Evolutionary conservation across 2,888 invertebrate genomes (phyloP), one percentile per base, ranked within the genome.

Genomic region (Hermodice carunculata): DNA sequence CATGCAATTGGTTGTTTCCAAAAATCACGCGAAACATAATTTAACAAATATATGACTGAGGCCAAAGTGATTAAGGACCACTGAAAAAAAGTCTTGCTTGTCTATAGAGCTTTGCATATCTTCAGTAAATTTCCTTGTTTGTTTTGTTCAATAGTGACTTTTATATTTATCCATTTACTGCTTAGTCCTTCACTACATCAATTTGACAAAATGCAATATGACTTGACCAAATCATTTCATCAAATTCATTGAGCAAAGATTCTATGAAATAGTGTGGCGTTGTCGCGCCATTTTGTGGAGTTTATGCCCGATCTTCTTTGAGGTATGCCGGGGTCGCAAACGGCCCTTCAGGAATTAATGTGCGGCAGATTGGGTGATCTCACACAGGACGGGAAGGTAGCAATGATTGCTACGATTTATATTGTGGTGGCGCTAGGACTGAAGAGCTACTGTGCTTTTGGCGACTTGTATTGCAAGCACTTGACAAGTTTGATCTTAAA

Each of bases 321-420:
- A n/a, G 61, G 67, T 17, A 58, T 67, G 49, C 49, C 49, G 17
- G 49, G 49, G 8, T 49, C 49, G 17, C 26, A 49, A 17, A 49
- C 49, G 6, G 49, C 49, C 5, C 17, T 49, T 3, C 64, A 64
- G 28, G 60, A 61, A 42, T 49, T 68, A 4, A 59, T 59, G 59
- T 59, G 51, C 22, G 24, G 26, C n/a, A 28, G 56, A 24, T n/a
- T 73, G 3, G 68, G 67, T 2, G 68, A 76, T 42, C 53, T 48
- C n/a, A 8, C 73, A 2, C 57, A 66, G 32, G 64, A 61, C 1
- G 76, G 74, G 5, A 37, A 42, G 56, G 68, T 75, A 22, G 58
- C 71, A 1, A 76, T 71, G 48, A 29, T 73, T 11, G 71, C 75
- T 73, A 75, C 62, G 71, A 76, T 40, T 58, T 74, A 17, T 74